Evolutionary conservation across 1,140 invertebrate genomes (phyloP), one percentile per base, ranked within the genome.

Genomic region (Coptotermes formosanus): DNA sequence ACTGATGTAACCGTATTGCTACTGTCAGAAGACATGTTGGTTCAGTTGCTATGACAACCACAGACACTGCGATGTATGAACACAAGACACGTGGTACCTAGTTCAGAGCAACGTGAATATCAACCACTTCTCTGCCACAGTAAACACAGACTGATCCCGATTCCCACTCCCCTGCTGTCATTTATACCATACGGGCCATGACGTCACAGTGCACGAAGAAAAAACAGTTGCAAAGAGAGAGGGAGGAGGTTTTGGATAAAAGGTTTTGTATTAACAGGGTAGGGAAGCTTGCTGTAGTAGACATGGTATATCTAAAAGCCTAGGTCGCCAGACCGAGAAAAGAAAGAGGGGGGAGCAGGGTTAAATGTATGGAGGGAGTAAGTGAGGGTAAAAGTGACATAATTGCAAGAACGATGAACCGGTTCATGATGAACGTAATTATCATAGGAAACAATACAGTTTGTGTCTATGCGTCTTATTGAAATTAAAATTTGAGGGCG

Each of bases 231-330:
- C 19, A 64, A 64, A 64, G 59, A 19, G 19, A 6, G 64, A 25
- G n/a, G 64, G 25, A 25, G n/a, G 25, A 75, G 25, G 64, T 75
- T 75, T 75, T 75, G 64, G 64, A 75, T 75, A 75, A 75, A 75
- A 75, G 64, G 64, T 75, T 75, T 75, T 75, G 64, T 75, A 30
- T 75, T 75, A 75, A 75, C 64, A 75, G 64, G 64, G 64, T 9
- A 75, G 64, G 25, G 64, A 75, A 25, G 64, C 25, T 75, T 30
- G 25, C 11, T 75, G 7, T 30, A 75, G 64, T 75, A 30, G 25
- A 19, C 8, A 19, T 64, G 59, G 59, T 30, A 11, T 25, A 75
- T 75, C 64, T n/a, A 30, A 75, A 75, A 75, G 64, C 64, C 64
- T 75, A 75, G 64, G 64, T 75, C 64, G 64, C 9, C 64, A 75